These are phyloP conservation scores for Nylanderia fulva DNA, from an alignment of 1,140 invertebrate species.

Conservation along the genomic window DNA sequence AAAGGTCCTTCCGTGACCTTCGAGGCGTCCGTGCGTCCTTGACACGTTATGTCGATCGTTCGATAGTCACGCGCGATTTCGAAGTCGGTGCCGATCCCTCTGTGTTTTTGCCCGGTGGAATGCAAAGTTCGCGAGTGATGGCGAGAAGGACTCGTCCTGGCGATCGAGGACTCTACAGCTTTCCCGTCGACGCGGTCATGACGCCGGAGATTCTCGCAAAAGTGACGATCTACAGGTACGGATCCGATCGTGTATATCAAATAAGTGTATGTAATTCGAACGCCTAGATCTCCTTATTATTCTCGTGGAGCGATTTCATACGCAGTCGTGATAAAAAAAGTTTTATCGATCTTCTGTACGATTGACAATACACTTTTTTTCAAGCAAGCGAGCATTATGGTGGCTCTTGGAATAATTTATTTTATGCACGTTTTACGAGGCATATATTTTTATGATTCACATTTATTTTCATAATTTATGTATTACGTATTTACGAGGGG, in stretches of 20 bases:
- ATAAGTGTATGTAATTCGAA: neutral
- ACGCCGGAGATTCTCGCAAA: slow-evolving; percentile 18
- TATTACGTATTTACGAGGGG: neutral
- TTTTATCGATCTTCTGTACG: neutral
- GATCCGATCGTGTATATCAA: neutral
- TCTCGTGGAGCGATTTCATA: no score
- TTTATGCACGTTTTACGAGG: neutral
- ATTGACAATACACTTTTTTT: neutral
- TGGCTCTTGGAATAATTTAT: neutral
- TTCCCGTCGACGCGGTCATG: neutral
- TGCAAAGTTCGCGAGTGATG: slow-evolving; percentile 58
- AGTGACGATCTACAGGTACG: slow-evolving; percentile 43
- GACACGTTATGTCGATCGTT: slow-evolving; percentile 49
- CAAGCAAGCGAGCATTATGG: neutral
- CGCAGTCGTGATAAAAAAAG: neutral
- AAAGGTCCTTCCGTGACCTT: slow-evolving; percentile 31
- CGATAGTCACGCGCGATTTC: slow-evolving; percentile 30
- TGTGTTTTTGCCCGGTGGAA: slow-evolving; percentile 19
- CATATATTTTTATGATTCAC: neutral
- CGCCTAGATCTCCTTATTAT: neutral
- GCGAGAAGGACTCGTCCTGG: slow-evolving; percentile 41
- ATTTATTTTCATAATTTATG: neutral
- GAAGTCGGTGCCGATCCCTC: slow-evolving; percentile 28
- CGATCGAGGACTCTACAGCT: slow-evolving; percentile 7
- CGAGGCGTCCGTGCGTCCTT: slow-evolving; percentile 1